Conservation (phyloP, 2,888 invertebrate genomes). For the Callinectes sapidus region DNA sequence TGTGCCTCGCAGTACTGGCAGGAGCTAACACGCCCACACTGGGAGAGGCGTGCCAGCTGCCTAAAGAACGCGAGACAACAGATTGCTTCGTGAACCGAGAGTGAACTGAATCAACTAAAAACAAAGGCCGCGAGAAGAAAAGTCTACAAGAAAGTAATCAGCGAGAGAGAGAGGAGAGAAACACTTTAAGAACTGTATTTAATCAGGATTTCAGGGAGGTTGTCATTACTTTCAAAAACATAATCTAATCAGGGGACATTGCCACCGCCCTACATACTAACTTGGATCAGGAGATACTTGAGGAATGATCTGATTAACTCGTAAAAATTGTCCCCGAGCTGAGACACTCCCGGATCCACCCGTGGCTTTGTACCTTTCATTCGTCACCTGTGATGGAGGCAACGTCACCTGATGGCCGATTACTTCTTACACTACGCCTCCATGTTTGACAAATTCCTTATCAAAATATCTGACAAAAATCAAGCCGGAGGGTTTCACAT, state of each 20-base stretch:
- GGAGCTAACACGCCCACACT: neutral
- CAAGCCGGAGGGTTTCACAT: constrained; percentile 6
- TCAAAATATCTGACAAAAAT: neutral
- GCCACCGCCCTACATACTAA: constrained; percentile 11
- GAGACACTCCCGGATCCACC: neutral
- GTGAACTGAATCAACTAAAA: neutral
- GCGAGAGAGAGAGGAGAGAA: neutral
- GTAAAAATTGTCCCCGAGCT: constrained; percentile 6
- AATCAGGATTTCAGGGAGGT: neutral
- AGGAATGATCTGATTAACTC: constrained; percentile 2
- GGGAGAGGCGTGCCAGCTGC: neutral
- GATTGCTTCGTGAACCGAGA: neutral
- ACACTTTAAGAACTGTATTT: neutral
- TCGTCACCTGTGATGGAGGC: neutral
- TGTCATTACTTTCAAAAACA: neutral
- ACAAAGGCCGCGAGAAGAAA: neutral
- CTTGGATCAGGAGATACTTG: neutral
- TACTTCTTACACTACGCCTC: neutral
- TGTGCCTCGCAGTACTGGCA: neutral
- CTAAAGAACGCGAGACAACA: neutral
- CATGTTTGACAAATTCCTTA: neutral
- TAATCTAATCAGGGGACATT: neutral
- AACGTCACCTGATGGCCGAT: neutral
- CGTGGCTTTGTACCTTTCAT: neutral
- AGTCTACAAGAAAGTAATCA: neutral